Base-by-base conservation (phyloP, 2,888 invertebrate genomes). In the Erebia aethiops region DNA sequence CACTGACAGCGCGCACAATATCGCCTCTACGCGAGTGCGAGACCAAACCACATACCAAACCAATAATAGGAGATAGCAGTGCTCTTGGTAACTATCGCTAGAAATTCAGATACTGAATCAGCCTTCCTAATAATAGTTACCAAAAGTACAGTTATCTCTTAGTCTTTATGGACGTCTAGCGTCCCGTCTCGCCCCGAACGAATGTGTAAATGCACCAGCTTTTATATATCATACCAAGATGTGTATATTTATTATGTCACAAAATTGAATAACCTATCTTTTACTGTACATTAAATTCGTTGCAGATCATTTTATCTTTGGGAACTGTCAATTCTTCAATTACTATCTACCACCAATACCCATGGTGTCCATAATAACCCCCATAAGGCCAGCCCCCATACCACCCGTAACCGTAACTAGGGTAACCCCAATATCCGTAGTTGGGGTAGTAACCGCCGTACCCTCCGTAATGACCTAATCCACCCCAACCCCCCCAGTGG, bases 401-500 rank as follows among this genome's bases (percentile, higher is more conserved):
- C 26, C 63, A 61, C 56, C 76, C 75, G 64, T 73, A 78, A 0
- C 78, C 78, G 51, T 77, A 75, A 7, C 60, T 46, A 51, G 61
- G 46, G 16, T 67, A 67, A 5, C 66, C 66, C 51, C 63, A 62
- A 62, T 79, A 73, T 3, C 79, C 77, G 61, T 79, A 77, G 46
- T 71, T 69, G 9, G 79, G 78, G 63, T 77, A 76, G 43, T 77
- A 76, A 66, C 67, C 72, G 49, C 78, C 76, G 64, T 77, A 78
- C 21, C 76, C 75, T 43, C 76, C 75, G 67, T 82, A 81, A 1
- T 82, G 83, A 56, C 80, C 77, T 72, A 77, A 82, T 57, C 77
- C 74, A 10, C 78, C 75, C 18, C 70, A 69, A 68, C 81, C 82
- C 11, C 80, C 82, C 16, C 80, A 92, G 71, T 88, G 88, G 0